Evolutionary conservation across 2,888 invertebrate species (phyloP), one percentile per base, ranked within the genome.

Genomic region (Ferdinandea cuprea): DNA sequence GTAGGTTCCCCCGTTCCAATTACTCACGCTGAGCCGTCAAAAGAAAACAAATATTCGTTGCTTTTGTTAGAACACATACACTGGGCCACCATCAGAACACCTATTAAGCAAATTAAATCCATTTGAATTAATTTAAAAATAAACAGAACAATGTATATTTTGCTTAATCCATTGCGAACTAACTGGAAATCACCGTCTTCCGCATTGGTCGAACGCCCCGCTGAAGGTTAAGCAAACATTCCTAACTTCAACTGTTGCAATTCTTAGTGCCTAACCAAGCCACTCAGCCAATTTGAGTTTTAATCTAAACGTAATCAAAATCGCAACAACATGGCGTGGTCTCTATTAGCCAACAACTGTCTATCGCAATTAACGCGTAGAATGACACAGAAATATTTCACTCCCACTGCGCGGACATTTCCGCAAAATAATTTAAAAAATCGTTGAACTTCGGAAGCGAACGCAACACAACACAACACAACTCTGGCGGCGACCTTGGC

Each of bases 371-470:
- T 80, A 69, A 58, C 69, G 56, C 69, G 63, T 30, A 69, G 63
- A 80, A 69, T 74, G 74, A 80, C 69, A 74, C 35, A 63, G 68
- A 69, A 56, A 19, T 46, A 48, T 28, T 48, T 21, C 11, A 58
- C 68, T 74, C 74, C 63, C 74, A 63, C 63, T 25, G 48, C 68
- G 69, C 13, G 54, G 59, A 25, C 28, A 69, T 74, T 80, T 80
- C 80, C 80, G 80, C 59, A 54, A 74, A 73, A 73, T 68, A 50
- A 74, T 48, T 74, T 35, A 56, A 69, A 80, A 68, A 69, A 74
- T 44, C 74, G 58, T 69, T 80, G 74, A 80, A 80, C 80, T 80
- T 80, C 74, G 79, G 50, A 80, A 69, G 76, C 74, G 5, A 61
- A 30, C 21, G 28, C 61, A 56, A 52, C 63, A 8, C 58, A 4